Evolutionary conservation across 1,140 invertebrate species (phyloP).

Genomic region (Atta colombica): DNA sequence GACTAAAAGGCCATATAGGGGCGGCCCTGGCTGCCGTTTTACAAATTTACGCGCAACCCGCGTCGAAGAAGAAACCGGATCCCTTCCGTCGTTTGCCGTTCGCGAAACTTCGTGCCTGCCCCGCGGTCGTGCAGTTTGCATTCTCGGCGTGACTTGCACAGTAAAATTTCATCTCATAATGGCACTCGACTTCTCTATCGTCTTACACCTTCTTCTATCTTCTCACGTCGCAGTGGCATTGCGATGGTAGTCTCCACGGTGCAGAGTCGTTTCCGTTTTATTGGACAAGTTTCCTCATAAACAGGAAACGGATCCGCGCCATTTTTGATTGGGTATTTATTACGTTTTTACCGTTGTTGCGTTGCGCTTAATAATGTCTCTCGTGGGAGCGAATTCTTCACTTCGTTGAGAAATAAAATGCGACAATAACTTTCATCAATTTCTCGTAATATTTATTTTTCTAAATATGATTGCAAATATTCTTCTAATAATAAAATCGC

Average conservation of each 20-base stretch:
- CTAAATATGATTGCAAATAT: background rate
- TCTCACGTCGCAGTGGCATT: background rate
- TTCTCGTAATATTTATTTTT: background rate
- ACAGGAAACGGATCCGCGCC: conserved; percentile 52
- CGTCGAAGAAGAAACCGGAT: conserved; percentile 36
- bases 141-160: conserved; percentile 55
- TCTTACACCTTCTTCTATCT: background rate
- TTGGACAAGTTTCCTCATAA: conserved; percentile 72
- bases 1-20: conserved; percentile 18
- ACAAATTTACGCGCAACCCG: conserved; percentile 49
- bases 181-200: conserved; percentile 21
- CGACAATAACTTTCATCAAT: conserved; percentile 4
- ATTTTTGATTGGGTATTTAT: conserved; percentile 75
- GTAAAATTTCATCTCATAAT: conserved; percentile 62
- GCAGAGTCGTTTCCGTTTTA: conserved; percentile 64
- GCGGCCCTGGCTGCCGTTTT: conserved; percentile 20
- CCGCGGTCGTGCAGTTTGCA: conserved; percentile 56
- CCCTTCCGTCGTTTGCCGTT: background rate
- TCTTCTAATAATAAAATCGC: background rate
- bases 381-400: conserved; percentile 37
- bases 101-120: conserved; percentile 25
- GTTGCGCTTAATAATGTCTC: conserved; percentile 26
- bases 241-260: conserved; percentile 8
- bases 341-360: conserved; percentile 59
- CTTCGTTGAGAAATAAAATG: conserved; percentile 45